Conservation (phyloP, 2,113 vertebrate species). For the Tringa solitaria region DNA sequence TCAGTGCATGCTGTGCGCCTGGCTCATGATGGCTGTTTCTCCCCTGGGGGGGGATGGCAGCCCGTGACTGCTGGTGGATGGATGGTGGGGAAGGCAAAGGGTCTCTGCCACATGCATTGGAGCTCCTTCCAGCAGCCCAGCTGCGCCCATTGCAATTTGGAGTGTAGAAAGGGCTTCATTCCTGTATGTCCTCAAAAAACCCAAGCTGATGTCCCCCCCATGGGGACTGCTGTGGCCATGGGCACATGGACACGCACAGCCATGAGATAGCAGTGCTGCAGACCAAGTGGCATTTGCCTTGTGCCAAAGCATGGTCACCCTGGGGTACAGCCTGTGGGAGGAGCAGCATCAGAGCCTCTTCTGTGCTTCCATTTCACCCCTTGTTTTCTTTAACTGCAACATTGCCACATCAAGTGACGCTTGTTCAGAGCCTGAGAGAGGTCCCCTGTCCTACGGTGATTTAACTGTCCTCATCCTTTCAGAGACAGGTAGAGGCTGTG, state of each 20-base stretch:
- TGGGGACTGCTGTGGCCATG: neutral
- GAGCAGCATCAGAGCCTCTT: rapidly evolving
- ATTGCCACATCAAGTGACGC: neutral
- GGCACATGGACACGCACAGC: rapidly evolving
- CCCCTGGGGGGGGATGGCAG: neutral
- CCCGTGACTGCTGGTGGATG: no score
- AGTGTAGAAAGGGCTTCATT: neutral
- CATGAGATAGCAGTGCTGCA: neutral
- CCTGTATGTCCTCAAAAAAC: rapidly evolving
- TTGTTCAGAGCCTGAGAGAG: neutral
- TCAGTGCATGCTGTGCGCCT: neutral
- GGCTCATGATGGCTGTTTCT: neutral
- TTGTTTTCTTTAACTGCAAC: neutral
- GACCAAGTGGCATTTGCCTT: neutral
- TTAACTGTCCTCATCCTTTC: neutral
- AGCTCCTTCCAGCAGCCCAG: neutral
- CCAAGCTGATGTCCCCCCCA: rapidly evolving
- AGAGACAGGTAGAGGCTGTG: neutral
- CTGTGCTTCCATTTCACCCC: neutral
- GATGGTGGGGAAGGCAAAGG: neutral
- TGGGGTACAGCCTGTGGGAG: rapidly evolving
- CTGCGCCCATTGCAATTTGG: rapidly evolving
- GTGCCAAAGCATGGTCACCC: rapidly evolving
- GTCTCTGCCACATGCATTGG: neutral
- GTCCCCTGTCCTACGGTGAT: rapidly evolving